Evolutionary conservation across 2,888 invertebrate genomes (phyloP).

Genomic region (Platycheirus albimanus): DNA sequence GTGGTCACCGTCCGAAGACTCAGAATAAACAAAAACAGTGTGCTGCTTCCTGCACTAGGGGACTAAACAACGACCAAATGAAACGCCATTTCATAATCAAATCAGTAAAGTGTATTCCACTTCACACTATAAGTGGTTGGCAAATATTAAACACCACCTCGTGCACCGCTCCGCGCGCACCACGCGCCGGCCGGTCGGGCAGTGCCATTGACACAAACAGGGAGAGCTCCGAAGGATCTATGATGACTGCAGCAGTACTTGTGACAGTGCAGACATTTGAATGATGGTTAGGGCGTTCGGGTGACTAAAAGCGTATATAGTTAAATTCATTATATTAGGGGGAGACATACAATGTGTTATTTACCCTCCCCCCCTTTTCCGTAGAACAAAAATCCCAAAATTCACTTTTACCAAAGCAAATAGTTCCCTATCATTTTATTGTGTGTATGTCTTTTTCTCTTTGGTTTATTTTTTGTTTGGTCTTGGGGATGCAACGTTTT

Average conservation of each 20-base stretch:
- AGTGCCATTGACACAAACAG: not conserved
- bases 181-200: not conserved
- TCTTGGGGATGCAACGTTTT: constrained; percentile 42
- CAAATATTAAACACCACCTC: constrained; percentile 54
- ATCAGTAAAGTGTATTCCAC: constrained; percentile 72
- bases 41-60: constrained; percentile 9
- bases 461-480: too few relatives aligned
- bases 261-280: not conserved
- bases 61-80: constrained; percentile 42
- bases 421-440: constrained; percentile 13
- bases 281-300: not conserved
- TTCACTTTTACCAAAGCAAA: constrained; percentile 49
- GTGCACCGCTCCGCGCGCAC: not conserved
- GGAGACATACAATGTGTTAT: not conserved
- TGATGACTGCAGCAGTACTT: constrained; percentile 22
- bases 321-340: constrained; percentile 7
- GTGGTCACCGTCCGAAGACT: constrained; percentile 32
- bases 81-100: constrained; percentile 72
- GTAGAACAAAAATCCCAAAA: constrained; percentile 10
- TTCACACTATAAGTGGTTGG: constrained; percentile 68
- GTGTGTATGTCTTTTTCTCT: not conserved
- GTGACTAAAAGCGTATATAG: not conserved
- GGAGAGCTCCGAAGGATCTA: constrained; percentile 39
- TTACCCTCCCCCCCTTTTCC: too few relatives aligned
- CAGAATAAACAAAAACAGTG: constrained; percentile 37